Evolutionary conservation across 2,888 invertebrate species (phyloP).

Genomic region (Osmoderma eremita): DNA sequence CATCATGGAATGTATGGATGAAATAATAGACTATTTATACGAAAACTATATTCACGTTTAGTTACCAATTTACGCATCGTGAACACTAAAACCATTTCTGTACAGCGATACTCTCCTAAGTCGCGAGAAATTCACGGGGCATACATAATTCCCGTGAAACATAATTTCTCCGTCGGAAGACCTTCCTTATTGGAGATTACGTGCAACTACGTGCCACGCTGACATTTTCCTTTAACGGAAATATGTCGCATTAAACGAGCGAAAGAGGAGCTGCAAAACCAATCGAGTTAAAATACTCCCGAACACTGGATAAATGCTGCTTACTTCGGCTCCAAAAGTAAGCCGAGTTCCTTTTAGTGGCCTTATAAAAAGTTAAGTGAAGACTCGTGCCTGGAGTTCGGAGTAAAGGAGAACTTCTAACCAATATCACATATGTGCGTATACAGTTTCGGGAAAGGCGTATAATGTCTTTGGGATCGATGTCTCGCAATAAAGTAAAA

Average conservation of each 20-base stretch:
- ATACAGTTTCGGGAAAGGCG: neutral
- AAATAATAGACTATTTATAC: too few relatives aligned
- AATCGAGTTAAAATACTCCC: conserved; percentile 44
- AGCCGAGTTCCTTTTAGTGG: conserved; percentile 45
- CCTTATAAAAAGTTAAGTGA: conserved; percentile 49
- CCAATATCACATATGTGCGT: conserved; percentile 31
- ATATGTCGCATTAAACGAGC: conserved; percentile 27
- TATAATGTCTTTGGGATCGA: conserved; percentile 2
- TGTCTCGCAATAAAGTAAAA: conserved; percentile 17
- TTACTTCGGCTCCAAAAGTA: conserved; percentile 44
- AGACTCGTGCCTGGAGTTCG: conserved; percentile 46
- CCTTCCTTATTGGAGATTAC: conserved; percentile 25
- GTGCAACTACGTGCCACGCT: conserved; percentile 16
- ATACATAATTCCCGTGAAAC: conserved; percentile 9
- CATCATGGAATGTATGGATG: too few relatives aligned
- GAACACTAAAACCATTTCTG: too few relatives aligned
- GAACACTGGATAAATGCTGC: conserved; percentile 48
- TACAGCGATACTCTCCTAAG: too few relatives aligned
- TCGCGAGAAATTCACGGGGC: neutral
- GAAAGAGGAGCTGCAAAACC: conserved; percentile 25
- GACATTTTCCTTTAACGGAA: conserved; percentile 15
- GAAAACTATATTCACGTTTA: too few relatives aligned
- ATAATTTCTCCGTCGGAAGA: conserved; percentile 11
- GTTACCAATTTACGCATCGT: too few relatives aligned
- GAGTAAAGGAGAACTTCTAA: neutral